Base-by-base conservation (phyloP, 1,140 invertebrate species). In the Leucophenga varia region DNA sequence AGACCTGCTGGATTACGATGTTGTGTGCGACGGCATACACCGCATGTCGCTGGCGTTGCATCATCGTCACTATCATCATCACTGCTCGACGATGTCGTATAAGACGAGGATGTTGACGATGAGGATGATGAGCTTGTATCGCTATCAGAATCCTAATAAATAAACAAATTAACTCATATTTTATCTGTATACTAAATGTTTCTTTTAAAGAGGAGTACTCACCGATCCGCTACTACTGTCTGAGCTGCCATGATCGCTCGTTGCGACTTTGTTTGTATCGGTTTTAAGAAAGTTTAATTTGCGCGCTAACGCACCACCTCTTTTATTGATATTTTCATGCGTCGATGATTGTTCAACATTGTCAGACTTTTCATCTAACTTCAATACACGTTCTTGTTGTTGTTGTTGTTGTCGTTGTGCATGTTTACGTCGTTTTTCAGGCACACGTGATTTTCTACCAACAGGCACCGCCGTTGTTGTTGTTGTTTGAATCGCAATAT, bases 1-100 rank as follows among this genome's bases (percentile, higher is more conserved):
- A 79, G 77, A 52, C 79, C 73, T 48, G 78, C 75, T 21, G 77
- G 64, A 67, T 82, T 82, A 49, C 76, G 77, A 59, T 81, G 78
- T 30, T 82, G 77, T 14, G 76, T 76, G 53, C 79, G 74, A 39
- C 72, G 64, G 54, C 81, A 82, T 28, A 75, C 74, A 46, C 77
- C 77, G 56, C 81, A 82, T 32, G 57, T 70, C 13, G 53, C 47
- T 1, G 38, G 40, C 41, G 47, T 18, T 20, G 45, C 38, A 8
- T 49, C 38, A 8, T 50, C 47, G 17, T 54, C 49, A 12, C 22
- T 35, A n/a, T 37, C 18, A 18, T 46, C 39, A 12, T 35, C 31
- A 10, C 10, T 10, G 22, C 22, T 25, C 5, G 10, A 25, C 5
- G 5, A 25, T 58, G 36, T 43, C 51, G 45, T 25, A 5, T 48